Base-by-base conservation (phyloP, 2,113 vertebrate genomes). In the Centropus bengalensis region DNA sequence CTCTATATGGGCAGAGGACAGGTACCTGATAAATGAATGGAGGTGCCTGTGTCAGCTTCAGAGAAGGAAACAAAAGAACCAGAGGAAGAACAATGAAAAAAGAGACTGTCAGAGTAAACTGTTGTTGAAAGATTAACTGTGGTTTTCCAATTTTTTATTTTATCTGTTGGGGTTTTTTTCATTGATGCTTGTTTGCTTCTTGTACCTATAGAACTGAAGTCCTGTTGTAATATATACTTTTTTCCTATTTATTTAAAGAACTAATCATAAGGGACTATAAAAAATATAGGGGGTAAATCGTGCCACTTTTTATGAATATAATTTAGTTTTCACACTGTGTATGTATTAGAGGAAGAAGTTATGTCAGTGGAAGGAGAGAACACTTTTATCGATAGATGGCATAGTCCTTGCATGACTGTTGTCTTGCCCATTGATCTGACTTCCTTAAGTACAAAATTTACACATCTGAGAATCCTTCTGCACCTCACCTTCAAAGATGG, bases 1-100 rank as follows among this genome's bases (percentile, higher is more conserved):
- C 82, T 82, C 63, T 75, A 52, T 92, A 78, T 93, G 82, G 91
- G 94, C 94, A 96, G 96, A 96, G 82, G 88, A 76, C 83, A 97
- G 89, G 64, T 67, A 44, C 75, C 96, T 98, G 97, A 98, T 97
- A 95, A 97, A 97, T 94, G 93, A 96, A 78, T 77, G 32, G 83
- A 83, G 88, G 97, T 97, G 79, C 86, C 59, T 78, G 55, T 74
- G 58, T 91, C 62, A 3, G 74, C 76, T 92, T n/a, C 64, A 83
- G 79, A 95, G 66, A 93, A 77, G 86, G 77, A 92, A 95, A 95
- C 76, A 93, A 95, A 97, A 81, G 64, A 91, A 79, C 8, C 73
- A 76, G 66, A 82, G 55, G 32, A 83, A 55, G 68, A 60, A 33
- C 22, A 54, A 47, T 89, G 76, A 80, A 68, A 77, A 86, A 82